These are phyloP conservation scores for Rhopalosiphum nymphaeae DNA, from an alignment of 2,888 invertebrate genomes.

Conservation along the genomic window DNA sequence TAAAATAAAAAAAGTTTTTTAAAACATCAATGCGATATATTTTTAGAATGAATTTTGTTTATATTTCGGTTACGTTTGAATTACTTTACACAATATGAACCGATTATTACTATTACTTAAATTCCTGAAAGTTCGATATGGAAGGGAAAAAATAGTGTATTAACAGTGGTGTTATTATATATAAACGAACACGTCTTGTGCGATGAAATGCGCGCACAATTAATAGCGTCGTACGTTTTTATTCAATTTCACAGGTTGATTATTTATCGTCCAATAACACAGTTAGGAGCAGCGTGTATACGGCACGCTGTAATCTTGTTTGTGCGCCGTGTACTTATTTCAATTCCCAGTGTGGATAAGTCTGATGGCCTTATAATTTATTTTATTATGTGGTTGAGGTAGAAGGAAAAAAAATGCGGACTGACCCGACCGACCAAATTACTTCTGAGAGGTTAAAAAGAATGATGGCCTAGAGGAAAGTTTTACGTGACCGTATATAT, in stretches of 20 bases:
- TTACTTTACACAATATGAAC: neutral
- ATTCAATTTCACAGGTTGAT: constrained; percentile 13
- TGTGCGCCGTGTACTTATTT: neutral
- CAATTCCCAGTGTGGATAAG: neutral
- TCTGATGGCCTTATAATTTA: constrained; percentile 23
- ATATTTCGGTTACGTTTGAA: neutral
- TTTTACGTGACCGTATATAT: neutral
- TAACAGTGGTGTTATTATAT: neutral
- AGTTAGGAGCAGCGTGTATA: neutral
- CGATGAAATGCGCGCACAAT: neutral
- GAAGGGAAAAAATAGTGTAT: neutral
- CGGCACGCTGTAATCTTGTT: neutral
- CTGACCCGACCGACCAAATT: constrained; percentile 17
- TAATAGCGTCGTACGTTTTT: neutral
- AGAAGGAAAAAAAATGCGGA: neutral
- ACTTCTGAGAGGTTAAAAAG: constrained; percentile 23
- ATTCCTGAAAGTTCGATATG: neutral
- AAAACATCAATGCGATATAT: neutral
- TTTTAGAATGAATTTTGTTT: neutral
- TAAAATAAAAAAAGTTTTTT: neutral
- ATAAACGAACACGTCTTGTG: neutral
- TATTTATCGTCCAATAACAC: neutral
- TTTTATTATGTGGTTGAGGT: neutral
- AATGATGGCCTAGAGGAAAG: neutral
- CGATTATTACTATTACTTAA: no score